A percentile compares a stretch with the other conserved stretches of the same genome.
These are phyloP conservation scores for Apostichopus leukothele DNA, from an alignment of 53 echinoderm and acorn worm genomes.

Conservation along the genomic window DNA sequence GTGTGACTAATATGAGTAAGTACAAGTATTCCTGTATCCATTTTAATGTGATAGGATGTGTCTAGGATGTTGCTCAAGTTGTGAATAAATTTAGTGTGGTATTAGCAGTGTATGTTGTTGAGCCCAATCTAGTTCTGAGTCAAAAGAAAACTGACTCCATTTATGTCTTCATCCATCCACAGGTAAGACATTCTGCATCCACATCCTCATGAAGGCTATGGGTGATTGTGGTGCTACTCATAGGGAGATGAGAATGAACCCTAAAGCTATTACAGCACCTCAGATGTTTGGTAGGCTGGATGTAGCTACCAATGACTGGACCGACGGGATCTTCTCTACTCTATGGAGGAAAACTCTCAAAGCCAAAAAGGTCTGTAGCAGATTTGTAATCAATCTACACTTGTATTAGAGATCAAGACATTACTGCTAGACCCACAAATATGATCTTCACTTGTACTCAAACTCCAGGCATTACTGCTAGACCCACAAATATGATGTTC, in stretches of 20 bases:
- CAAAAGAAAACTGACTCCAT: too few species aligned
- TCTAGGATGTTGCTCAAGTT: too few species aligned
- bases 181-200: slow-evolving; percentile 95
- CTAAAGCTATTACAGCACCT: slow-evolving; percentile 97
- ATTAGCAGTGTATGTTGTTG: too few species aligned
- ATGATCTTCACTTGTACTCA: too few species aligned
- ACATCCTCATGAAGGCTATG: slow-evolving; percentile 92
- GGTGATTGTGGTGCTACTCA: slow-evolving; percentile 85
- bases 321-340: slow-evolving; percentile 98
- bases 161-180: not conserved
- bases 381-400: not conserved
- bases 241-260: slow-evolving; percentile 98
- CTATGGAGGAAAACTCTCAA: slow-evolving; percentile 98
- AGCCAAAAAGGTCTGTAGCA: slow-evolving; percentile 80
- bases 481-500: too few species aligned
- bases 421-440: too few species aligned
- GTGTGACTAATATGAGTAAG: too few species aligned
- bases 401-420: not conserved
- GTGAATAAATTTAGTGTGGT: too few species aligned
- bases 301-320: slow-evolving; percentile 99
- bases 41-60: too few species aligned
- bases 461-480: too few species aligned
- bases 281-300: slow-evolving; percentile 99
- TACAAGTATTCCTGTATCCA: too few species aligned
- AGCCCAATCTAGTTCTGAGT: too few species aligned